A percentile compares a stretch with the other conserved stretches of the same genome.
Evolutionary conservation across 2,888 invertebrate genomes (phyloP).

Genomic region (Pristionchus fissidentatus): DNA sequence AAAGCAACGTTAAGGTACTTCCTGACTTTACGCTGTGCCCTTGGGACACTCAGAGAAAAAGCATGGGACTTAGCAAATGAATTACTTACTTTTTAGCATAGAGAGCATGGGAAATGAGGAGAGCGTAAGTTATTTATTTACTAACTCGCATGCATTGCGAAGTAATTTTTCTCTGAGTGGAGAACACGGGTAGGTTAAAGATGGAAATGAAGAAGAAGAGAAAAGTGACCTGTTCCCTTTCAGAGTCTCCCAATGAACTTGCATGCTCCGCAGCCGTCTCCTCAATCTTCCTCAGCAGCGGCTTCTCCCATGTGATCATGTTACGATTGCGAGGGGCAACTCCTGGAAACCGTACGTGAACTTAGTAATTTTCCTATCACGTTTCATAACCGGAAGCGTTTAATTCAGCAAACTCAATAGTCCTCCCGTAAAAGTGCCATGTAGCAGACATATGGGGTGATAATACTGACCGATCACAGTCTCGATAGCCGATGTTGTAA

Average conservation of each 20-base stretch:
- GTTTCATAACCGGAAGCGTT: no score
- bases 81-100: no score
- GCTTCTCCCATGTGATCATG: slow-evolving; percentile 75
- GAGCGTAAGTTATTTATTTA: no score
- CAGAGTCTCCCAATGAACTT: slow-evolving; percentile 72
- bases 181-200: no score
- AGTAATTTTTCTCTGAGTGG: no score
- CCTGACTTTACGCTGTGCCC: no score
- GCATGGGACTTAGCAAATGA: no score
- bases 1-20: no score
- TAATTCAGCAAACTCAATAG: no score
- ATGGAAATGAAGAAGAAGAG: slow-evolving; percentile 19
- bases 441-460: not conserved
- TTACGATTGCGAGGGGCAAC: slow-evolving; percentile 73
- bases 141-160: no score
- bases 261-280: slow-evolving; percentile 75
- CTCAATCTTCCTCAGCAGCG: slow-evolving; percentile 73
- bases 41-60: no score
- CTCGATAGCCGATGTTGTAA: slow-evolving; percentile 74
- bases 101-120: no score
- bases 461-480: slow-evolving; percentile 67
- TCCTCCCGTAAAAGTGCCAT: not conserved
- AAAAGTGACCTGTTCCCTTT: slow-evolving; percentile 68
- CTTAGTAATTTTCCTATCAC: not conserved
- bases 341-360: slow-evolving; percentile 53